Base-by-base conservation (phyloP, 2,888 invertebrate genomes). In the Eumacrocentrus americanus region DNA sequence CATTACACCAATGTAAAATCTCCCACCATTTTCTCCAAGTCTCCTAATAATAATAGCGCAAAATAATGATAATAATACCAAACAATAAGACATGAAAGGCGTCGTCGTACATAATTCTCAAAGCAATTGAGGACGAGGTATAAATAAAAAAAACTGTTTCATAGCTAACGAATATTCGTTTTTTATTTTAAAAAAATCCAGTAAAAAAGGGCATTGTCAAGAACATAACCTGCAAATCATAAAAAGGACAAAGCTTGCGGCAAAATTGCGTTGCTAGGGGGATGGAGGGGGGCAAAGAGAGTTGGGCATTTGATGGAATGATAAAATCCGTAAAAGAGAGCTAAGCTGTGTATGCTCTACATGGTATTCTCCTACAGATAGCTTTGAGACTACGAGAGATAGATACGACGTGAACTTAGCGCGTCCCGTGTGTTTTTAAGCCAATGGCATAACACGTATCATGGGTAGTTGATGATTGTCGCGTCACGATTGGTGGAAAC, bases 401-500 rank as follows among this genome's bases (percentile, higher is more conserved):
- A 42, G 47, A 59, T n/a, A 47, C 12, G 40, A 38, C 59, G 59
- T 66, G 67, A 65, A 68, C 62, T 70, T 67, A 70, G 68, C 67
- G 66, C 67, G 53, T 63, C 60, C 12, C 34, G 62, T 54, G 60
- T n/a, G n/a, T n/a, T n/a, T 46, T 34, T 54, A 54, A 60, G 46
- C 73, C 73, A 73, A 74, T 72, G 44, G 62, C 58, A 29, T 58
- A 52, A 64, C 55, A 58, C 62, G 65, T 63, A 58, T 63, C 53
- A 62, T 57, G 64, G 63, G 62, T 54, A 61, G 60, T 65, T 58
- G 57, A 64, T 65, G 65, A 62, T 63, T 66, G 64, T 65, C 59
- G 67, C 23, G 53, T 40, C 47, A 63, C 61, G 68, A 73, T 72
- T 73, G 74, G 74, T 64, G 57, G 62, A 55, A 62, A 61, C 62